Evolutionary conservation across 2,797 vertebrate genomes (phyloP).

Genomic region (Crocodylus rhombifer): DNA sequence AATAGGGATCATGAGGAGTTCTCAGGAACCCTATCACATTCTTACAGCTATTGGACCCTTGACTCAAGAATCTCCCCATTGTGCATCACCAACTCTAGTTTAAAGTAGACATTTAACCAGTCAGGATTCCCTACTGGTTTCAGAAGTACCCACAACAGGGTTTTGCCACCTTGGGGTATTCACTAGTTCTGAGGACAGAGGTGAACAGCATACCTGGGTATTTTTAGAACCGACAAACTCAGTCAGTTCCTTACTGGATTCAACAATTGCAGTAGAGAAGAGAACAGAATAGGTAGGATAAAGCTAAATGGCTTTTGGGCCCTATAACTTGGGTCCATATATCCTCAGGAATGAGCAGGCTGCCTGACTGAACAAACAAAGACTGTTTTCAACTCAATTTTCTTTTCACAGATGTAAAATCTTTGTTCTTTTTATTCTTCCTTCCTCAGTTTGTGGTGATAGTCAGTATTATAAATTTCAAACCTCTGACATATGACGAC

Average conservation of each 20-base stretch:
- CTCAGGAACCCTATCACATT: background rate
- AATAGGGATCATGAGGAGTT: background rate
- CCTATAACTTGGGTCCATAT: background rate
- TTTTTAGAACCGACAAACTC: background rate
- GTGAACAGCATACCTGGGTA: background rate
- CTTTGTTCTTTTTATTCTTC: background rate
- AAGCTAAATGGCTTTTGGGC: background rate
- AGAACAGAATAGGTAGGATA: background rate
- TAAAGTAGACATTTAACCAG: background rate
- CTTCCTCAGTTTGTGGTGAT: conserved; percentile 92
- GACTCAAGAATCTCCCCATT: background rate
- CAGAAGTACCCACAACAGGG: background rate
- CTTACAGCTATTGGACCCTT: background rate
- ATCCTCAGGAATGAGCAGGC: background rate
- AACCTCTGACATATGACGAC: conserved; percentile 91
- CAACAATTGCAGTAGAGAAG: background rate
- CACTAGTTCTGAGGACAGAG: background rate
- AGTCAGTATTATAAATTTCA: conserved; percentile 92
- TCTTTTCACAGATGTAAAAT: background rate
- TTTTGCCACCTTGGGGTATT: background rate
- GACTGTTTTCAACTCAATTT: background rate
- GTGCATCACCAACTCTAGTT: background rate
- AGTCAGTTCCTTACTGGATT: background rate
- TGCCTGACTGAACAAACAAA: background rate
- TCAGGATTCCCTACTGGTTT: background rate